Evolutionary conservation across 2,888 invertebrate genomes (phyloP).

Genomic region (Sipha maydis): DNA sequence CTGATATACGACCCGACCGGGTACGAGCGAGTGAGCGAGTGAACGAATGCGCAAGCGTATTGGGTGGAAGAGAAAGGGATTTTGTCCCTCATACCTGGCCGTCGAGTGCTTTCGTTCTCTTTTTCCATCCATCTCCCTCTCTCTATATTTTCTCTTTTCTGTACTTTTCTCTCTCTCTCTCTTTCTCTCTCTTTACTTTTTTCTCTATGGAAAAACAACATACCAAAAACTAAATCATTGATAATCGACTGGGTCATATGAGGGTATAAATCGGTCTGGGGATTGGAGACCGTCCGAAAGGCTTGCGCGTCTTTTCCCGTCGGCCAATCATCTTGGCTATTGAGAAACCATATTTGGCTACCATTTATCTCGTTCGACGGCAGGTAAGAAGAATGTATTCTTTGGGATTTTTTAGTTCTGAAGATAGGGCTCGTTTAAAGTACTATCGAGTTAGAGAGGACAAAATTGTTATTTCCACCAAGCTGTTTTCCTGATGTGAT

Average conservation of each 20-base stretch:
- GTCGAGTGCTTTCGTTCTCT: constrained; percentile 36
- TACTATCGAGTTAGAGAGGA: constrained; percentile 47
- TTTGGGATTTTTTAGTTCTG: neutral
- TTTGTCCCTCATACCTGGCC: constrained; percentile 23
- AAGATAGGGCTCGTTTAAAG: constrained; percentile 49
- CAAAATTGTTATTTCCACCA: constrained; percentile 48
- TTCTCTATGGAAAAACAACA: neutral
- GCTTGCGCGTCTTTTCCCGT: constrained; percentile 37
- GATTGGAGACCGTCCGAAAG: constrained; percentile 18
- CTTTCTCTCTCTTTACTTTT: neutral
- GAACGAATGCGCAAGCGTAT: neutral
- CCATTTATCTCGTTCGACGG: constrained; percentile 38
- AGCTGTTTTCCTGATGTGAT: neutral
- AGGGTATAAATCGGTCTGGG: constrained; percentile 42
- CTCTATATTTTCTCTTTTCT: too few relatives aligned
- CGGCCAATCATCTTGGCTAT: constrained; percentile 56
- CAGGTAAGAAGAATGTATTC: constrained; percentile 26
- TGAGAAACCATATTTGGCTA: constrained; percentile 49
- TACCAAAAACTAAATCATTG: constrained; percentile 47
- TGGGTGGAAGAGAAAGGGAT: neutral
- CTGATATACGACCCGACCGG: constrained; percentile 46
- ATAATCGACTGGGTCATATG: constrained; percentile 33
- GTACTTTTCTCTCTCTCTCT: neutral
- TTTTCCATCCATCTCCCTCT: neutral
- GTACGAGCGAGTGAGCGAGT: neutral